Conservation (phyloP, 2,797 vertebrate genomes). For the Crypturellus tataupa region DNA sequence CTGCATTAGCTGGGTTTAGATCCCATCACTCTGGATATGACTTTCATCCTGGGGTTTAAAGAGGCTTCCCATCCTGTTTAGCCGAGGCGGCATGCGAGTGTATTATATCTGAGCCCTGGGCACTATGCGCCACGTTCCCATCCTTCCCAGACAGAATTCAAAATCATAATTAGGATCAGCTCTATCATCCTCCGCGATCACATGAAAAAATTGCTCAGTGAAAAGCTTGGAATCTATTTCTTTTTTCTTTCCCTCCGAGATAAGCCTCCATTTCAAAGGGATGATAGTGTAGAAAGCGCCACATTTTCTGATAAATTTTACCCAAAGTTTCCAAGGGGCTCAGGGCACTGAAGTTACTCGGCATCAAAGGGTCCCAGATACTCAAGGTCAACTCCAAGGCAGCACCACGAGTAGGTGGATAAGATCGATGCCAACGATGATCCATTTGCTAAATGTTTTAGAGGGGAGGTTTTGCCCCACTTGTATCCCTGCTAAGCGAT, state of each 20-base stretch:
- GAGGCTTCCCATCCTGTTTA: not conserved
- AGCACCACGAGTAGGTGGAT: not conserved
- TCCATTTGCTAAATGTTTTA: not conserved
- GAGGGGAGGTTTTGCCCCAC: not conserved
- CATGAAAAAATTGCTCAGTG: not conserved
- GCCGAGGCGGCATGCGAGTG: not conserved
- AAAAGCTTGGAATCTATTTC: not conserved
- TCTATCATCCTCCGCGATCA: not conserved
- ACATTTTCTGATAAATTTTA: fast-evolving
- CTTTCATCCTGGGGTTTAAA: not conserved
- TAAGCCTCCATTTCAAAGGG: slow-evolving; percentile 19
- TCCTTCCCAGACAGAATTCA: not conserved
- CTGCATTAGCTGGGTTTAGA: not conserved
- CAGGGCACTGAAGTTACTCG: not conserved
- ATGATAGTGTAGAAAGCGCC: not conserved
- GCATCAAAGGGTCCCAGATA: too few species aligned
- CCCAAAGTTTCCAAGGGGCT: not conserved
- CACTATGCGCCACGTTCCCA: not conserved
- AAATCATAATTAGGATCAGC: slow-evolving; percentile 45
- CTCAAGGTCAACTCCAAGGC: not conserved
- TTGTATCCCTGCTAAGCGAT: not conserved
- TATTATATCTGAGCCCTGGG: not conserved
- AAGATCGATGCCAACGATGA: not conserved
- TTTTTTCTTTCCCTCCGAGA: not conserved
- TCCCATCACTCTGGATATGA: not conserved